Conservation (phyloP, 2,888 invertebrate genomes). For the Hirtodrosophila duncani region DNA sequence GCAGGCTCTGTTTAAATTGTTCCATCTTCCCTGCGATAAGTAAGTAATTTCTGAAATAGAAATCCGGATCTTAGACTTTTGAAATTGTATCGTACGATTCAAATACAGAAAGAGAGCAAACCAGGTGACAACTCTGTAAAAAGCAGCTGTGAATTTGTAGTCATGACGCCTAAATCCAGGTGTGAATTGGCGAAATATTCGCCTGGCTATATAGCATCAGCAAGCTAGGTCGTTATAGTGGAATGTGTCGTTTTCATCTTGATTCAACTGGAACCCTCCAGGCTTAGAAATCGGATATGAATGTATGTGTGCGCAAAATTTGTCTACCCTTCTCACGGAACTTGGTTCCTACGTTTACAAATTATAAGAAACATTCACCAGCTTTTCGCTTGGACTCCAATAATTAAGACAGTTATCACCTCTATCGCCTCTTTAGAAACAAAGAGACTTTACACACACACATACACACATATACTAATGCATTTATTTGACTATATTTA, state of each 20-base stretch:
- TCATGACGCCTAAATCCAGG: neutral
- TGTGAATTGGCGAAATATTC: slow-evolving; percentile 96
- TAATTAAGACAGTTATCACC: too few species aligned
- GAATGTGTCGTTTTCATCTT: slow-evolving; percentile 78
- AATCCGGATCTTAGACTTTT: too few species aligned
- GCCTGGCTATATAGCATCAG: slow-evolving; percentile 95
- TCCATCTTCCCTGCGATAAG: slow-evolving; percentile 88
- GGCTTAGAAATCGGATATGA: slow-evolving; percentile 77
- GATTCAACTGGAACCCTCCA: slow-evolving; percentile 73
- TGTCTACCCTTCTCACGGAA: too few species aligned
- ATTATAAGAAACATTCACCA: too few species aligned
- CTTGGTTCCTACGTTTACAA: too few species aligned
- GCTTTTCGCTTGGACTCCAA: too few species aligned
- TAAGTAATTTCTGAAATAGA: slow-evolving; percentile 94
- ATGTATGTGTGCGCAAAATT: too few species aligned
- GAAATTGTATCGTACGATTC: too few species aligned
- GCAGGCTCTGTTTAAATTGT: slow-evolving; percentile 88
- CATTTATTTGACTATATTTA: slow-evolving; percentile 59
- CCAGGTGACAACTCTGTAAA: slow-evolving; percentile 47
- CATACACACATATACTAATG: slow-evolving; percentile 28
- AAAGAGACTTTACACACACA: too few species aligned
- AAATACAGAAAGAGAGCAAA: neutral
- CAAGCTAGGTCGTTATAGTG: slow-evolving; percentile 95
- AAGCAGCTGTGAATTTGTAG: slow-evolving; percentile 64
- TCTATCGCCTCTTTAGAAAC: too few species aligned